Conservation (phyloP, 2,888 invertebrate species). For the Nipponacmea schrenckii region DNA sequence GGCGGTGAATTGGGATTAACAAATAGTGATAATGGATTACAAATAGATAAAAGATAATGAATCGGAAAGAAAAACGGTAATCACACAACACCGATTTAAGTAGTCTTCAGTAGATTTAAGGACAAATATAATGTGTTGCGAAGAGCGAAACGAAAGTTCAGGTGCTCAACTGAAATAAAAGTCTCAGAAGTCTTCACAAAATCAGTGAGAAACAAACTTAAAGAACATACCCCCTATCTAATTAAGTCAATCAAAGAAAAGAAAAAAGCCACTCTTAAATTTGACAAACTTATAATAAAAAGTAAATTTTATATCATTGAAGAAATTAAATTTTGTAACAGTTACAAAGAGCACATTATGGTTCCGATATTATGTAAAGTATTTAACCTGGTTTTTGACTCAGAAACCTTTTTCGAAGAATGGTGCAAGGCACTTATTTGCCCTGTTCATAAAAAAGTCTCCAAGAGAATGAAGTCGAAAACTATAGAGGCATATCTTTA, state of each 20-base stretch:
- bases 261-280: conserved; percentile 6
- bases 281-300: too few relatives aligned
- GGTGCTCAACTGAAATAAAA: neutral
- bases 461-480: too few relatives aligned
- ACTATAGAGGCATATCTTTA: too few relatives aligned
- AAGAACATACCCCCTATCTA: conserved; percentile 1
- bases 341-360: too few relatives aligned
- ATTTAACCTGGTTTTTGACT: too few relatives aligned
- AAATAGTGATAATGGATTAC: neutral
- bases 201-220: neutral
- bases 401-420: too few relatives aligned
- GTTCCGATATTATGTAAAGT: too few relatives aligned
- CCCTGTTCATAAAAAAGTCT: too few relatives aligned
- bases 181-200: neutral
- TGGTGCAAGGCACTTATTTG: too few relatives aligned
- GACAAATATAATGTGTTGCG: neutral
- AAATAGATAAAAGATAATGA: neutral
- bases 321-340: too few relatives aligned
- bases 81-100: neutral
- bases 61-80: neutral
- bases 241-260: neutral
- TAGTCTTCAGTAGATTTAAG: neutral
- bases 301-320: too few relatives aligned
- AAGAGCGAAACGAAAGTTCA: neutral
- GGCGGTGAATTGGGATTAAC: neutral